Evolutionary conservation across 30 jellyfish, hydroid and myxozoan species (phyloP).

Genomic region (Phacellophora camtschatica): DNA sequence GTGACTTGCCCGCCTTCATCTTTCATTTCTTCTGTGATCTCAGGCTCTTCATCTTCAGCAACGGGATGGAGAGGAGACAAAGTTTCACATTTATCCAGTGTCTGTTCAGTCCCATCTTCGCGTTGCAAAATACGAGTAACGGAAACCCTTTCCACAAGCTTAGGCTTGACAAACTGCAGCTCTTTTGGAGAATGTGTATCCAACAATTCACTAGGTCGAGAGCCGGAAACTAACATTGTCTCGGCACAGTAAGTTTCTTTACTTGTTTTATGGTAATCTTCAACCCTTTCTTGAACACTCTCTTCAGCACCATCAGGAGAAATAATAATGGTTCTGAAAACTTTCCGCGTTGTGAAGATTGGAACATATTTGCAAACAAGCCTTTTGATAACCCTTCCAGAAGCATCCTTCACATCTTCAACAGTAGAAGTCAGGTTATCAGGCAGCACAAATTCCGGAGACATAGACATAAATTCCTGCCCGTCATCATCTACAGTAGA

Average conservation of each 20-base stretch:
- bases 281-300: slow-evolving; percentile 42
- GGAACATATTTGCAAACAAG: slow-evolving; percentile 37
- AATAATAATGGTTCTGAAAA: neutral
- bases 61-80: slow-evolving; percentile 57
- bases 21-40: slow-evolving; percentile 18
- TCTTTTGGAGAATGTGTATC: slow-evolving; percentile 19
- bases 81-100: slow-evolving; percentile 68
- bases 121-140: slow-evolving; percentile 62
- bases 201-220: no score
- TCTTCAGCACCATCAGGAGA: slow-evolving; percentile 62
- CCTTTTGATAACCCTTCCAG: slow-evolving; percentile 13
- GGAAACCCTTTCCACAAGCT: slow-evolving; percentile 73
- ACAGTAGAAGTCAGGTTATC: slow-evolving; percentile 6
- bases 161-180: slow-evolving; percentile 12
- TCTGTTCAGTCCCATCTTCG: slow-evolving; percentile 75
- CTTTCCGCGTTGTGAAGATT: slow-evolving; percentile 18
- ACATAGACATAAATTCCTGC: slow-evolving; percentile 37
- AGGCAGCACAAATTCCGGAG: slow-evolving; percentile 58
- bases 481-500: slow-evolving; percentile 62
- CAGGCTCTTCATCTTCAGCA: slow-evolving; percentile 68
- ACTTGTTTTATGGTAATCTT: slow-evolving; percentile 44
- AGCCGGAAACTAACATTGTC: no score
- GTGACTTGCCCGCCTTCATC: slow-evolving; percentile 33
- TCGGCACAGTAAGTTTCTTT: no score
- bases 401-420: neutral